phyloP scores from a whole-genome alignment of 2,797 vertebrate genomes.

The Hipposideros larvatus region DNA sequence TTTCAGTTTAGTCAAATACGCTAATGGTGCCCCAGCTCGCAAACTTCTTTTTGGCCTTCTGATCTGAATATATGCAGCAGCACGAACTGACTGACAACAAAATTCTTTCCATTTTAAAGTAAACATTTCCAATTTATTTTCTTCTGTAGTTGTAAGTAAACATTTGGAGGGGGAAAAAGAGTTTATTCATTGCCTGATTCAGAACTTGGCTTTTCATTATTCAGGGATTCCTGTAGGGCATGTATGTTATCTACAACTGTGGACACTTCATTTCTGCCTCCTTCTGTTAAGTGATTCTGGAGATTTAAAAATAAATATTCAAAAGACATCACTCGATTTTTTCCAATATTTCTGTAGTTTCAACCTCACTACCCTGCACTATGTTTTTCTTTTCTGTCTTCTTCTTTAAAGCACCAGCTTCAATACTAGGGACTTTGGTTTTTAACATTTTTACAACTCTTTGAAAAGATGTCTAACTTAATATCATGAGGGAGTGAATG shows the following conservation, averaged over 20 bases:
- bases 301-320: conserved; percentile 26
- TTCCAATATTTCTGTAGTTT: not conserved
- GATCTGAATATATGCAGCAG: conserved; percentile 32
- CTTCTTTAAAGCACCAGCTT: conserved; percentile 21
- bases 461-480: not conserved
- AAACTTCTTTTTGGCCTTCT: not conserved
- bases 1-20: conserved; percentile 51
- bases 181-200: not conserved
- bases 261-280: not conserved
- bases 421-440: not conserved
- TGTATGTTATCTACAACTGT: not conserved
- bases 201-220: conserved; percentile 55
- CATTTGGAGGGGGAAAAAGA: not conserved
- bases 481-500: not conserved
- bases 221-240: not conserved
- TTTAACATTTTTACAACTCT: not conserved
- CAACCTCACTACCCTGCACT: not conserved
- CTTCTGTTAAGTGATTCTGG: conserved; percentile 39
- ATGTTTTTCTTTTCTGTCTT: conserved; percentile 6
- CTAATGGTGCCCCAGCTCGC: not conserved
- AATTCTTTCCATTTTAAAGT: conserved; percentile 69
- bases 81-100: conserved; percentile 65
- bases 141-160: conserved; percentile 54
- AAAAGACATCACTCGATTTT: not conserved
- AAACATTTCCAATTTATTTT: conserved; percentile 67